Percentiles rank a stretch among this genome's conserved stretches.
Conservation (phyloP, 2,888 invertebrate genomes). For the Mythimna pallens region DNA sequence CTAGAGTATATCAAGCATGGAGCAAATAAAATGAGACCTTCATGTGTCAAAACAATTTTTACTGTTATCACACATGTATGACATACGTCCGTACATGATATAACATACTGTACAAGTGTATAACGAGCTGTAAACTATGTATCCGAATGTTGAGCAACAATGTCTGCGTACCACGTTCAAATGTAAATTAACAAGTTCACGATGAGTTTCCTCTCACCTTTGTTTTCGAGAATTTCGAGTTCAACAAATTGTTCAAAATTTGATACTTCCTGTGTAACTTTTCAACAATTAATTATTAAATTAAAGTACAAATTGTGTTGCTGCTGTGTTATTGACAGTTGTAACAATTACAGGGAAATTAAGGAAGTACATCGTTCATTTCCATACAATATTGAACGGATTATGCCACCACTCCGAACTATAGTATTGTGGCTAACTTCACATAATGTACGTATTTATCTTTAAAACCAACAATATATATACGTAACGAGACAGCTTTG, state of each 20-base stretch:
- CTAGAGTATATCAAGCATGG: neutral
- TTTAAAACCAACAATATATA: constrained; percentile 6
- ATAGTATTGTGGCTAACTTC: neutral
- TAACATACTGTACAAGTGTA: neutral
- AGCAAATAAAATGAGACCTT: neutral
- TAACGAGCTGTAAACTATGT: constrained; percentile 10
- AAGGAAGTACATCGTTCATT: no score
- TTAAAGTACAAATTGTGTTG: neutral
- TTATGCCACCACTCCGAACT: neutral
- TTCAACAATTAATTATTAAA: constrained; percentile 9
- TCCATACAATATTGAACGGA: neutral
- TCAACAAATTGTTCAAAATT: constrained; percentile 8
- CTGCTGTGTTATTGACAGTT: neutral
- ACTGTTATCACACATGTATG: neutral
- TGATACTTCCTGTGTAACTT: constrained; percentile 5
- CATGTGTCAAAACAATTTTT: no score
- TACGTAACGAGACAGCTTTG: constrained; percentile 33
- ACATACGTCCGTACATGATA: neutral
- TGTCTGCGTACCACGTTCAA: neutral
- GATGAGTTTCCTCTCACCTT: constrained; percentile 17
- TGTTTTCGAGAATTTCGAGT: constrained; percentile 24
- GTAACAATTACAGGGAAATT: neutral
- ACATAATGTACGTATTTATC: constrained; percentile 7
- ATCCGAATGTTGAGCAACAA: constrained; percentile 10
- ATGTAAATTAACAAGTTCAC: constrained; percentile 28